These are phyloP conservation scores for Lasioglossum marginatum DNA, from an alignment of 2,888 invertebrate genomes.

Conservation along the genomic window DNA sequence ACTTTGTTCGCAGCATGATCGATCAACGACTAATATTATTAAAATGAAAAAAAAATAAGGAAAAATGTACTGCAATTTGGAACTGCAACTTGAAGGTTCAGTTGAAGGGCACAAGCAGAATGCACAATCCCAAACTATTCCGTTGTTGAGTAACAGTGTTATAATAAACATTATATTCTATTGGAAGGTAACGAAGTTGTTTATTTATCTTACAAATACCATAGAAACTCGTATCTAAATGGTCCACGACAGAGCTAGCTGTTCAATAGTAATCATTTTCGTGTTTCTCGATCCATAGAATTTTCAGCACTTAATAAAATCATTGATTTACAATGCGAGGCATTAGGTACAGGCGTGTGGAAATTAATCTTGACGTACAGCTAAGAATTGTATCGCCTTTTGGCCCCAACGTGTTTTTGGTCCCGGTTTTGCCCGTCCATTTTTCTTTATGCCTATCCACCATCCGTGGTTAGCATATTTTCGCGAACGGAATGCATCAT, in stretches of 20 bases:
- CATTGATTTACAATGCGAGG: not conserved
- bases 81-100: slow-evolving; percentile 70
- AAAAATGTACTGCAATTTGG: slow-evolving; percentile 58
- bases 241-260: not conserved
- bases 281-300: not conserved
- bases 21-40: slow-evolving; percentile 52
- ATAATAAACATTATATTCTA: slow-evolving; percentile 80
- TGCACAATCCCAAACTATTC: slow-evolving; percentile 79
- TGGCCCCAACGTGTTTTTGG: slow-evolving; percentile 86
- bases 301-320: not conserved
- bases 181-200: slow-evolving; percentile 60
- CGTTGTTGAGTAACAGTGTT: slow-evolving; percentile 78
- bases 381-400: slow-evolving; percentile 87
- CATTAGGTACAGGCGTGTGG: slow-evolving; percentile 6
- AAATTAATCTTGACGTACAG: slow-evolving; percentile 76
- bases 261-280: not conserved
- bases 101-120: slow-evolving; percentile 78
- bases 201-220: slow-evolving; percentile 31
- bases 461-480: slow-evolving; percentile 87
- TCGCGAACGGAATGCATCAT: slow-evolving; percentile 86
- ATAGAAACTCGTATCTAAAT: not conserved
- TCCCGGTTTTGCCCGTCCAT: slow-evolving; percentile 87
- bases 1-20: slow-evolving; percentile 52
- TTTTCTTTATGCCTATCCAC: slow-evolving; percentile 87
- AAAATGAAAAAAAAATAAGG: slow-evolving; percentile 16